Conservation (phyloP, 2,888 invertebrate species). For the Ennomos fuscantarius region DNA sequence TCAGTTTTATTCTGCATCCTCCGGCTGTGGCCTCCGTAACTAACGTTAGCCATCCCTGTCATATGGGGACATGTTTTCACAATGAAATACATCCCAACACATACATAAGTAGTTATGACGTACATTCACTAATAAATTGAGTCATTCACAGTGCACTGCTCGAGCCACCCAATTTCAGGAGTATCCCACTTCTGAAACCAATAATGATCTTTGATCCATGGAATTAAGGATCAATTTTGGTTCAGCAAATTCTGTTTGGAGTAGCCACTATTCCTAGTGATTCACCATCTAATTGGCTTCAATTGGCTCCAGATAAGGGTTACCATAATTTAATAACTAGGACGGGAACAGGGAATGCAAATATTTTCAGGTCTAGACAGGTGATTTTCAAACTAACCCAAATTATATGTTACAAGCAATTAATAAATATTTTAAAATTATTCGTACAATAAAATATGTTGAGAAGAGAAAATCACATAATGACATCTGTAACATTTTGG, state of each 20-base stretch:
- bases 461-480: no score
- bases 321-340: slow-evolving; percentile 1
- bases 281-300: slow-evolving; percentile 60
- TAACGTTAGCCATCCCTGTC: no score
- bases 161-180: slow-evolving; percentile 16
- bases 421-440: no score
- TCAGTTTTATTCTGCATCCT: no score
- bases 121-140: slow-evolving; percentile 25
- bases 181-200: neutral
- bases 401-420: no score
- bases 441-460: no score
- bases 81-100: no score
- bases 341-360: neutral
- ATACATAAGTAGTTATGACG: neutral
- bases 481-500: no score
- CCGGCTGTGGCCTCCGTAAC: no score
- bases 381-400: no score
- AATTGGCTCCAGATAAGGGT: slow-evolving; percentile 52
- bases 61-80: no score
- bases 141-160: slow-evolving; percentile 26
- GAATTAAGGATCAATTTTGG: slow-evolving; percentile 25
- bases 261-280: slow-evolving; percentile 35
- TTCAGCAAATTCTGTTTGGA: slow-evolving; percentile 10
- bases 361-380: no score
- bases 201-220: slow-evolving; percentile 6